Percentiles rank a stretch among this genome's conserved stretches.
Conservation (phyloP, 64 coral and sea anemone species). For the Montipora foliosa region DNA sequence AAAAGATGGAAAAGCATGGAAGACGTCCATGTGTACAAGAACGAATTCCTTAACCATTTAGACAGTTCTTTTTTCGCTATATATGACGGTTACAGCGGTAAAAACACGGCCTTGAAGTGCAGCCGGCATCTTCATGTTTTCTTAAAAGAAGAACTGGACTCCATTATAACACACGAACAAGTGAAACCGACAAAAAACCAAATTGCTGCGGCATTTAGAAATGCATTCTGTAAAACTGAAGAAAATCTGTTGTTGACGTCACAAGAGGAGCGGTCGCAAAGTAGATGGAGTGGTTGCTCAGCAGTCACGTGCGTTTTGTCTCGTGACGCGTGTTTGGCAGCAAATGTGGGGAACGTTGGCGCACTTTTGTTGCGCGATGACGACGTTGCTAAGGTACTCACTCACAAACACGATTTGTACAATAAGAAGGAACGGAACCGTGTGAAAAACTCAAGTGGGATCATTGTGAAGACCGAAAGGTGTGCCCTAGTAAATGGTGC, state of each 20-base stretch:
- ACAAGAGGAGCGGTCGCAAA: slow-evolving; percentile 76
- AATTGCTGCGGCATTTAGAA: slow-evolving; percentile 67
- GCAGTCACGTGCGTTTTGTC: slow-evolving; percentile 92
- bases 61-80: no score
- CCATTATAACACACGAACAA: background rate
- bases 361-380: slow-evolving; percentile 84
- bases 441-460: slow-evolving; percentile 75
- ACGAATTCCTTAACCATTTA: no score
- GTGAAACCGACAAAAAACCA: slow-evolving; percentile 28
- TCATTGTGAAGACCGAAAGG: slow-evolving; percentile 96
- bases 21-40: no score
- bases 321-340: slow-evolving; percentile 63
- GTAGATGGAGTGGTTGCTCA: slow-evolving; percentile 95
- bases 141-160: slow-evolving; percentile 70
- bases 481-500: slow-evolving; percentile 93
- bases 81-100: no score
- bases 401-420: slow-evolving; percentile 90
- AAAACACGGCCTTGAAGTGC: slow-evolving; percentile 77
- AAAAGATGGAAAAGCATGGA: no score
- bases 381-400: slow-evolving; percentile 76
- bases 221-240: slow-evolving; percentile 62
- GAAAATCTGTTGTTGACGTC: slow-evolving; percentile 55
- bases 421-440: slow-evolving; percentile 92
- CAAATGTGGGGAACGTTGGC: slow-evolving; percentile 84
- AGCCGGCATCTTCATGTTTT: slow-evolving; percentile 82